Evolutionary conservation across 2,888 invertebrate genomes (phyloP).

Genomic region (Hemicrepidius hirtus): DNA sequence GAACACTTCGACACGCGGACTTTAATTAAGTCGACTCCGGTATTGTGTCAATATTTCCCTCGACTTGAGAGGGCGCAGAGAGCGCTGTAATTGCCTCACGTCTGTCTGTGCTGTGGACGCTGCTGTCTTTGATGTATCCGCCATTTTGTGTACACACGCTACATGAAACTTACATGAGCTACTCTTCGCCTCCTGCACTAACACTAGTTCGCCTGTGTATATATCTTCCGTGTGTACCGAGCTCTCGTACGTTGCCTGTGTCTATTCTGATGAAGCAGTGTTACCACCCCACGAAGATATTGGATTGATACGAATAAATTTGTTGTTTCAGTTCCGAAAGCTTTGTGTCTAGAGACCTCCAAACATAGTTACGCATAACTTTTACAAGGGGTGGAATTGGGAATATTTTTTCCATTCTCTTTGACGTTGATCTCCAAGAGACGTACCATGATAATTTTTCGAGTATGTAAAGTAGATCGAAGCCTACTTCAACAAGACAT

Average conservation of each 20-base stretch:
- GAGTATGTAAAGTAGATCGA: conserved; percentile 8
- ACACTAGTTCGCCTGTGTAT: conserved; percentile 63
- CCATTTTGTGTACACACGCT: conserved; percentile 69
- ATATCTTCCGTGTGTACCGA: conserved; percentile 59
- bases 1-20: conserved; percentile 69
- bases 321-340: conserved; percentile 51
- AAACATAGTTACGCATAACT: conserved; percentile 38
- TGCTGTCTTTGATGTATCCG: conserved; percentile 70
- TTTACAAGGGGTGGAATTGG: conserved; percentile 36
- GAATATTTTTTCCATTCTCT: conserved; percentile 12
- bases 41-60: conserved; percentile 68
- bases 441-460: background rate
- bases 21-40: conserved; percentile 67
- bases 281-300: conserved; percentile 58
- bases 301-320: conserved; percentile 59
- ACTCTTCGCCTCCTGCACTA: conserved; percentile 65
- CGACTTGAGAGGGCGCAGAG: conserved; percentile 61
- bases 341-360: conserved; percentile 36
- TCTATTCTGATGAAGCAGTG: conserved; percentile 59
- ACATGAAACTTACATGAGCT: conserved; percentile 72
- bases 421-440: background rate
- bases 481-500: conserved; percentile 33
- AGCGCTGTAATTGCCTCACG: conserved; percentile 69
- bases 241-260: conserved; percentile 56
- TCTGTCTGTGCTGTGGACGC: conserved; percentile 65